A percentile compares a stretch with the other conserved stretches of the same genome.
Conservation (phyloP, 2,113 vertebrate genomes). For the Pteruthius melanotis region DNA sequence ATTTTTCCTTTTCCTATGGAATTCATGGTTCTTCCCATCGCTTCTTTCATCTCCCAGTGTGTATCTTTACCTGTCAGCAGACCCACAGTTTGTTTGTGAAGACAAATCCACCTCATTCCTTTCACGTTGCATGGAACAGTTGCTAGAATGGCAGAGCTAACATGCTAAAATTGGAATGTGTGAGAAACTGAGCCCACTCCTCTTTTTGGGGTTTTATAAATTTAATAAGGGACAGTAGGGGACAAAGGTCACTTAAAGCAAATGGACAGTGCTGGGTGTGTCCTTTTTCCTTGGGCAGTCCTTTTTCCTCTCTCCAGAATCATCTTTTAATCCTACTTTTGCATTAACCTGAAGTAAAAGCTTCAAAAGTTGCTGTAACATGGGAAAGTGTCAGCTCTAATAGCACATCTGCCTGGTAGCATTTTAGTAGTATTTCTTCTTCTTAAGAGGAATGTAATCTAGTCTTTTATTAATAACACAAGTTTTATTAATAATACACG, state of each 20-base stretch:
- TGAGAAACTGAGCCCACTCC: no score
- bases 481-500: no score
- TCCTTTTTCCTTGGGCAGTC: no score
- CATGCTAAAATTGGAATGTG: neutral
- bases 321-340: neutral
- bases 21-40: no score
- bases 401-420: neutral
- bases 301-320: neutral
- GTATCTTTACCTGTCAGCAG: no score
- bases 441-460: neutral
- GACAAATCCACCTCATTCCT: no score
- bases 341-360: neutral
- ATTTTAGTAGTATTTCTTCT: neutral
- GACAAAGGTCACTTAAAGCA: neutral
- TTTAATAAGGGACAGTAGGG: no score
- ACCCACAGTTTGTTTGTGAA: no score
- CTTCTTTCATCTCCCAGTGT: no score
- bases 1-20: no score
- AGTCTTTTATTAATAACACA: constrained; percentile 19
- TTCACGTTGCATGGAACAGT: neutral
- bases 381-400: neutral
- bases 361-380: neutral
- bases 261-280: no score
- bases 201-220: no score
- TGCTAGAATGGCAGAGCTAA: neutral